Conservation (phyloP, 2,888 invertebrate genomes). For the Melitaea athalia region DNA sequence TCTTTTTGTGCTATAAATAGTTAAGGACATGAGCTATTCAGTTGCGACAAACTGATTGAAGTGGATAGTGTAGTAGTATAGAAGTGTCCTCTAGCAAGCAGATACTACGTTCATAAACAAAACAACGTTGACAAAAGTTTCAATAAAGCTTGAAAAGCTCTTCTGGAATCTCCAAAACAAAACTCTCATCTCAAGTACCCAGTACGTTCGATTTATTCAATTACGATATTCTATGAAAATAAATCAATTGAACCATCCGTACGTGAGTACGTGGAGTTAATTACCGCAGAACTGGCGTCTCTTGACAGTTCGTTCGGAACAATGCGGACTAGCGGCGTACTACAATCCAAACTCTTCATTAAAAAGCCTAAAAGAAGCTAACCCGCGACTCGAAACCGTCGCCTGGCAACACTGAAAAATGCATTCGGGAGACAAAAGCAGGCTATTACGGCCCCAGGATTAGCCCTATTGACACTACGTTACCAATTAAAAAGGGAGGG, state of each 20-base stretch:
- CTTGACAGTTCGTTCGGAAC: constrained; percentile 25
- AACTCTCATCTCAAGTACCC: not conserved
- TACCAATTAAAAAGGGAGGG: constrained; percentile 82
- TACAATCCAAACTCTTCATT: constrained; percentile 40
- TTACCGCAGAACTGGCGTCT: constrained; percentile 14
- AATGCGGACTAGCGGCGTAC: constrained; percentile 32
- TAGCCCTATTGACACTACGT: constrained; percentile 83
- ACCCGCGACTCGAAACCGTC: constrained; percentile 49
- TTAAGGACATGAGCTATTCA: not conserved
- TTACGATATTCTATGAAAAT: constrained; percentile 2
- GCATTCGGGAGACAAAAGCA: constrained; percentile 78
- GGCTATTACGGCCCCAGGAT: constrained; percentile 77
- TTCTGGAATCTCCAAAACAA: not conserved
- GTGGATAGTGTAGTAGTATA: too few relatives aligned
- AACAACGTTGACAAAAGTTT: constrained; percentile 11
- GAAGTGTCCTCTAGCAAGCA: not conserved
- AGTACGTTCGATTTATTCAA: constrained; percentile 6
- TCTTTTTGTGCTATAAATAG: not conserved
- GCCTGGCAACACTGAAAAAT: constrained; percentile 76
- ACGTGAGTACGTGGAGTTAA: not conserved
- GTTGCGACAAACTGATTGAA: not conserved
- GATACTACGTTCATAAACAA: not conserved
- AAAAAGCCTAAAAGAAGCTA: constrained; percentile 44
- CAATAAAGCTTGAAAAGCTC: constrained; percentile 5
- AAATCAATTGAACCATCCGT: not conserved